Percentiles rank a stretch among this genome's conserved stretches.
These are phyloP conservation scores for Drosophila lacteicornis DNA, from an alignment of 1,140 invertebrate genomes.

Conservation along the genomic window DNA sequence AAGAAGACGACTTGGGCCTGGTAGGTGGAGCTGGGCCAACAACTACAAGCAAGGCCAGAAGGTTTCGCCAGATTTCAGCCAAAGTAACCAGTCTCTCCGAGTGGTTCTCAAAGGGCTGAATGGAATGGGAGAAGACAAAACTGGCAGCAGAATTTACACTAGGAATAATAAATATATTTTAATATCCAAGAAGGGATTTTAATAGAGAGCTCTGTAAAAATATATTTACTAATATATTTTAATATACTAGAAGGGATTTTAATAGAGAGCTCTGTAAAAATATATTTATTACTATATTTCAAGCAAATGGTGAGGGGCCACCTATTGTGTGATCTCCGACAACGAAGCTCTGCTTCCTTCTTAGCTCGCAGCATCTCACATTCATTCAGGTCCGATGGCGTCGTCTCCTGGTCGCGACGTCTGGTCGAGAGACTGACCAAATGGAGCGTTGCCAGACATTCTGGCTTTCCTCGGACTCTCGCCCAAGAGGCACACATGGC, in stretches of 20 bases:
- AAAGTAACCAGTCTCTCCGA: not conserved
- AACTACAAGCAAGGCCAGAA: slow-evolving; percentile 6
- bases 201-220: not conserved
- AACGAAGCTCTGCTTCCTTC: slow-evolving; percentile 10
- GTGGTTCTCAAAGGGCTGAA: not conserved
- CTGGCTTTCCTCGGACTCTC: slow-evolving; percentile 47
- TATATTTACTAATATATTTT: not conserved
- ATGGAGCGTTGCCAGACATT: slow-evolving; percentile 78
- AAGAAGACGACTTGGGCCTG: slow-evolving; percentile 54
- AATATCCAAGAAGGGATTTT: not conserved
- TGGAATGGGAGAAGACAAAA: not conserved
- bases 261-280: not conserved
- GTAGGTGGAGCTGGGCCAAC: slow-evolving; percentile 66
- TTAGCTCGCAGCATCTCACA: not conserved
- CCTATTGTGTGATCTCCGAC: not conserved
- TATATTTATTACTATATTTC: no score
- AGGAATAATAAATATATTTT: not conserved
- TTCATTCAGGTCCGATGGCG: slow-evolving; percentile 45
- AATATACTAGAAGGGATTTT: not conserved
- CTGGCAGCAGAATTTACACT: no score
- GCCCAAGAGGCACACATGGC: slow-evolving; percentile 27
- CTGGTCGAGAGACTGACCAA: slow-evolving; percentile 51
- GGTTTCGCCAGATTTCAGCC: not conserved
- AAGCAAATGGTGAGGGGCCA: not conserved
- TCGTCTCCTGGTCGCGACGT: slow-evolving; percentile 64